Evolutionary conservation across 2,797 vertebrate genomes (phyloP).

Genomic region (Argyrosomus regius): DNA sequence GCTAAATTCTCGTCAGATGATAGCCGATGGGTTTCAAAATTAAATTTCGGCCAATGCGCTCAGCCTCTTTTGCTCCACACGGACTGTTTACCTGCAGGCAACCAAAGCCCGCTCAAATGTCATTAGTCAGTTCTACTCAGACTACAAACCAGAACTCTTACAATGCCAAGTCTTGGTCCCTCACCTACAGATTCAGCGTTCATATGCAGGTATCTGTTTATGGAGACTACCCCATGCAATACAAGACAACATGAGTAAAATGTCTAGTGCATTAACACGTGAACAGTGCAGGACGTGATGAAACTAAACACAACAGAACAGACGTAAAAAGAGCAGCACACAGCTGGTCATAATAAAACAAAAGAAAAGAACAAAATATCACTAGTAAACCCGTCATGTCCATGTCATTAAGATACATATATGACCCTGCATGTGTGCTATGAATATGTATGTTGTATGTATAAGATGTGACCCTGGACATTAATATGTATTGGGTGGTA

Average conservation of each 20-base stretch:
- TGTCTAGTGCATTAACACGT: conserved; percentile 17
- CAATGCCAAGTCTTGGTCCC: too few relatives aligned
- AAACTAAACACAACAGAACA: conserved; percentile 10
- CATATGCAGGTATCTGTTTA: too few relatives aligned
- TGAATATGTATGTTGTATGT: conserved; percentile 85
- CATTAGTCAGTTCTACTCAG: too few relatives aligned
- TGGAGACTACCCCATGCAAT: conserved; percentile 4
- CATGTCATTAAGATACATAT: conserved; percentile 74
- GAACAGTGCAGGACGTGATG: background rate
- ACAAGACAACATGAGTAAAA: conserved; percentile 11
- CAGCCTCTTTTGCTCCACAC: too few relatives aligned
- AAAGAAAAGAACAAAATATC: conserved; percentile 48
- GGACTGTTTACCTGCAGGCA: too few relatives aligned
- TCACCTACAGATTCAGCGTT: too few relatives aligned
- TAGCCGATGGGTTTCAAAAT: too few relatives aligned
- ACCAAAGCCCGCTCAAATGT: too few relatives aligned
- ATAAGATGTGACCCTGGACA: conserved; percentile 83
- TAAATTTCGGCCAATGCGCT: too few relatives aligned
- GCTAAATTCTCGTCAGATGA: too few relatives aligned
- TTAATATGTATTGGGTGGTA: conserved; percentile 86
- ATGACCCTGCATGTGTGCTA: conserved; percentile 76
- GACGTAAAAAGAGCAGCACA: conserved; percentile 14
- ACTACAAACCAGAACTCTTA: too few relatives aligned
- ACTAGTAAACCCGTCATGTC: conserved; percentile 65
- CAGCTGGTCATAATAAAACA: conserved; percentile 51